Conservation (phyloP, 2,113 vertebrate species). For the Desmodus rotundus region DNA sequence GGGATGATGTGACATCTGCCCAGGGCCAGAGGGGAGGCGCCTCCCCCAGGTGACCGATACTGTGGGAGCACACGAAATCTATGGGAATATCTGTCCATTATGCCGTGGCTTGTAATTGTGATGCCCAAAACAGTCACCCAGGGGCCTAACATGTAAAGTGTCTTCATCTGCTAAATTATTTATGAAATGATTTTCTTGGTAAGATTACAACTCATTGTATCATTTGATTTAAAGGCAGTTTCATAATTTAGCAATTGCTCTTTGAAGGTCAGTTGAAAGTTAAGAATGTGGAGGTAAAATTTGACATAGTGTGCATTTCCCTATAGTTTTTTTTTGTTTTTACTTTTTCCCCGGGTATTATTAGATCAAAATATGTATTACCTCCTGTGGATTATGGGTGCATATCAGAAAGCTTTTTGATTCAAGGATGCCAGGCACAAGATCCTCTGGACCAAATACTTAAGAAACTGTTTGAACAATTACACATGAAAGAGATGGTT, state of each 20-base stretch:
- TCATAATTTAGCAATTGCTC: background rate
- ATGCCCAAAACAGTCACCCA: background rate
- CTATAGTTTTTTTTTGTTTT: background rate
- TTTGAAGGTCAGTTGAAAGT: background rate
- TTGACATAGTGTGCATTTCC: background rate
- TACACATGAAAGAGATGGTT: background rate
- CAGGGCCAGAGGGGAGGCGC: background rate
- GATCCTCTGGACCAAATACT: background rate
- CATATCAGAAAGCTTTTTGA: conserved; percentile 29
- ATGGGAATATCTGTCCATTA: background rate
- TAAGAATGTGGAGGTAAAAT: background rate
- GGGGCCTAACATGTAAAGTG: background rate
- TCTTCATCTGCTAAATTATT: background rate
- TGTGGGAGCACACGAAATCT: background rate
- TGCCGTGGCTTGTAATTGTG: background rate
- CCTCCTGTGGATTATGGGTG: background rate
- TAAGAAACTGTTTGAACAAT: conserved; percentile 27
- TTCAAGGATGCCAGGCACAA: background rate
- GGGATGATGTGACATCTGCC: background rate
- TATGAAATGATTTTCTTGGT: background rate
- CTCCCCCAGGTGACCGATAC: background rate
- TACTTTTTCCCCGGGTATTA: background rate
- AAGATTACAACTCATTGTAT: background rate
- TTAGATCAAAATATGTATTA: background rate
- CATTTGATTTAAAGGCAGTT: background rate